A percentile compares a stretch with the other conserved stretches of the same genome.
phyloP scores from a whole-genome alignment of 2,797 vertebrate genomes.

The Semaprochilodus insignis region DNA sequence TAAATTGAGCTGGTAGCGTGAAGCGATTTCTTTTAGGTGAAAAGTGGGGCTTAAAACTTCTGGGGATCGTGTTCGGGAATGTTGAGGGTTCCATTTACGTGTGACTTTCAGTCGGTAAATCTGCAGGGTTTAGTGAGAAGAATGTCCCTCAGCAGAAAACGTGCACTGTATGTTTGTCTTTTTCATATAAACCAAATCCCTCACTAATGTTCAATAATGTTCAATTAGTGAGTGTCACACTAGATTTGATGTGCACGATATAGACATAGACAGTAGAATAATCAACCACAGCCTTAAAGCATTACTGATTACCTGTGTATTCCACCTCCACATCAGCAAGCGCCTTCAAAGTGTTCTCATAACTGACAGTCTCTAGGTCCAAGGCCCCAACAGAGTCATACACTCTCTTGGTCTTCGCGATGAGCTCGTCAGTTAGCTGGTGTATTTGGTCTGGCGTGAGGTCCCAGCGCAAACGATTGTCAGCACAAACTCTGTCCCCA shows the following conservation, averaged over 20 bases:
- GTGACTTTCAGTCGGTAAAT: background rate
- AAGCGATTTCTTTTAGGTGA: background rate
- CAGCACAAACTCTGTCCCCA: conserved; percentile 59
- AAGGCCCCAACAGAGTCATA: conserved; percentile 88
- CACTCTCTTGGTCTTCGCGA: conserved; percentile 84
- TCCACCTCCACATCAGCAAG: conserved; percentile 92
- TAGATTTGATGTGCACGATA: background rate
- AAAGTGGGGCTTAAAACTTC: background rate
- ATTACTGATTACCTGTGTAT: conserved; percentile 84
- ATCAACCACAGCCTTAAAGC: background rate
- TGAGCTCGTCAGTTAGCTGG: conserved; percentile 80
- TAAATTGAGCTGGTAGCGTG: background rate
- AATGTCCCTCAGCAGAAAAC: background rate
- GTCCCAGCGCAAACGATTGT: conserved; percentile 88
- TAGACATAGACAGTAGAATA: background rate
- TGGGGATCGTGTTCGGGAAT: background rate
- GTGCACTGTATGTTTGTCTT: too few relatives aligned
- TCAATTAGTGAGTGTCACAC: too few relatives aligned
- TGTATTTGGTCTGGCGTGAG: conserved; percentile 84
- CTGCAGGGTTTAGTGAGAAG: background rate
- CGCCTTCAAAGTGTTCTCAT: conserved; percentile 88
- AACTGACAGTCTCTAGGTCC: conserved; percentile 77
- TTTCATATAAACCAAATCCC: too few relatives aligned
- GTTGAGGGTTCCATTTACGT: background rate
- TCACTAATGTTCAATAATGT: too few relatives aligned